Conservation (phyloP, 2,888 invertebrate genomes). For the Amphimallon solstitiale region DNA sequence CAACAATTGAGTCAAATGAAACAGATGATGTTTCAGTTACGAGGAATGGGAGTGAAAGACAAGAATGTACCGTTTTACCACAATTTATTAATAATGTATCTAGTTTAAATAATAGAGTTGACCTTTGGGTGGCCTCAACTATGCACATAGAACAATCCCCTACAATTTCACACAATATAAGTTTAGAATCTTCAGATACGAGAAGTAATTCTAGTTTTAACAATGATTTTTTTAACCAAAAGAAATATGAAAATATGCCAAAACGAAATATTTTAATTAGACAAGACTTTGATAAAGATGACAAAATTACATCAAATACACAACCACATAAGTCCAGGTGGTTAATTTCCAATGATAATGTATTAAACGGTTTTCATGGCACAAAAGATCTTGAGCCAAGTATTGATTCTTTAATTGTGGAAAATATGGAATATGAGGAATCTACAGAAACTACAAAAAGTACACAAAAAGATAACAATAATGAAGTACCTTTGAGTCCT, state of each 20-base stretch:
- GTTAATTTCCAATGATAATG: not conserved
- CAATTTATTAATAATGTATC: slow-evolving; percentile 1
- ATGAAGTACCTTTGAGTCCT: slow-evolving; percentile 51
- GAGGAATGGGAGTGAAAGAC: slow-evolving; percentile 21
- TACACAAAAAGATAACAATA: slow-evolving; percentile 6
- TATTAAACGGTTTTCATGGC: not conserved
- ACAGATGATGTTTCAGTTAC: slow-evolving; percentile 39
- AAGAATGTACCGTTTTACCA: not conserved
- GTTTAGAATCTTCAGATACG: slow-evolving; percentile 1
- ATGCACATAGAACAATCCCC: slow-evolving; percentile 9
- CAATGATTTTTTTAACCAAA: not conserved
- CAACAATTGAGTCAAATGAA: slow-evolving; percentile 35
- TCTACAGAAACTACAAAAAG: not conserved
- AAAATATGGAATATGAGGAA: slow-evolving; percentile 3
- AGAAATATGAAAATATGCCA: not conserved
- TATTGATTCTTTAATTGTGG: not conserved
- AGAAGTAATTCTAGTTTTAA: slow-evolving; percentile 2
- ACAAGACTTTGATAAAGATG: slow-evolving; percentile 23
- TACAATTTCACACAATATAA: not conserved
- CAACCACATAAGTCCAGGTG: slow-evolving; percentile 1
- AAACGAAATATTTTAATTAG: slow-evolving; percentile 26
- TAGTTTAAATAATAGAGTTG: not conserved
- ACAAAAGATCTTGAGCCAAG: not conserved
- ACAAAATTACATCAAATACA: not conserved
- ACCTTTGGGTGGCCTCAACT: slow-evolving; percentile 17